phyloP scores from a whole-genome alignment of 2,888 invertebrate species.

The Rhingia campestris region DNA sequence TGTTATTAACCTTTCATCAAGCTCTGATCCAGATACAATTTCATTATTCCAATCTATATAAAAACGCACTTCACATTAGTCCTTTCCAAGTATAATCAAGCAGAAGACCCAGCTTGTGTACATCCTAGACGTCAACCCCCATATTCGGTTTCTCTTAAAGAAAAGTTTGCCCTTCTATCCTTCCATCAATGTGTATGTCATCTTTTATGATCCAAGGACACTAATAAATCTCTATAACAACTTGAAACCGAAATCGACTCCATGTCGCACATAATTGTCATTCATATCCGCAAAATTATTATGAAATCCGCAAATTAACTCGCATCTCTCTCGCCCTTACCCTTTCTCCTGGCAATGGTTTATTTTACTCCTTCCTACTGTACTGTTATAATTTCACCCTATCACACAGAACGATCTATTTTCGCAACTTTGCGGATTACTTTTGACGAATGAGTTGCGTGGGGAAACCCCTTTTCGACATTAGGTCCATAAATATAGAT shows the following conservation, averaged over 20 bases:
- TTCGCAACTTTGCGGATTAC: conserved; percentile 1
- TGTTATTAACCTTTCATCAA: no score
- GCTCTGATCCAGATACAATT: no score
- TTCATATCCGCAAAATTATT: conserved; percentile 2
- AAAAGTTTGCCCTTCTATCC: no score
- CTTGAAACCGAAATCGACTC: background rate
- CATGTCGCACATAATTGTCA: background rate
- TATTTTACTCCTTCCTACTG: conserved; percentile 8
- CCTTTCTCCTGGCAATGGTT: background rate
- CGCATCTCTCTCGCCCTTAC: background rate
- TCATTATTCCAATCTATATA: no score
- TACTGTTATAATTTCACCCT: conserved; percentile 4
- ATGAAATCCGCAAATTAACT: conserved; percentile 2
- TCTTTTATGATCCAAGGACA: background rate
- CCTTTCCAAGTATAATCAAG: no score
- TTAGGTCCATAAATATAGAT: background rate
- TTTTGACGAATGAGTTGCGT: background rate
- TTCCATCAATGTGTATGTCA: no score
- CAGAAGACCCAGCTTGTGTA: no score
- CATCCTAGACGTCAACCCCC: no score
- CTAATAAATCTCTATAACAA: background rate
- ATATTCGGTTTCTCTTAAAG: no score
- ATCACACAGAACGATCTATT: conserved; percentile 9
- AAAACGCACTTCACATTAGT: no score
- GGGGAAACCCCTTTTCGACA: background rate